Percentiles rank a stretch among this genome's conserved stretches.
phyloP scores from a whole-genome alignment of 2,888 invertebrate species.

The Caenorhabditis zanzibari region DNA sequence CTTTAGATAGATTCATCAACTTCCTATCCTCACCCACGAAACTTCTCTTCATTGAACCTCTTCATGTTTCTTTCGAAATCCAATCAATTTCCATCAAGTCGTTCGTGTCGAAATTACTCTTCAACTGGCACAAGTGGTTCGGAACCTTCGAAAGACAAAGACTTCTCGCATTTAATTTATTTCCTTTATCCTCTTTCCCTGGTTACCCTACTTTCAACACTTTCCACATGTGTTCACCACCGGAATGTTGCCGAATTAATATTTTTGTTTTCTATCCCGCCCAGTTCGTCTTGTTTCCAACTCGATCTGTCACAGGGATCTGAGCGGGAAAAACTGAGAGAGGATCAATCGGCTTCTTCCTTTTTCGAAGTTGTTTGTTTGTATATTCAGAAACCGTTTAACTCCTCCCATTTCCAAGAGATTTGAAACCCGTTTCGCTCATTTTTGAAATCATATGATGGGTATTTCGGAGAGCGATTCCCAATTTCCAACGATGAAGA shows the following conservation, averaged over 20 bases:
- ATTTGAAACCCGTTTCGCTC: conserved; percentile 45
- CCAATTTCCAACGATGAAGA: conserved; percentile 25
- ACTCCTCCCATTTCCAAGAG: neutral
- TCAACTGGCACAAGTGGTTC: conserved; percentile 43
- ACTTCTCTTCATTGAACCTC: neutral
- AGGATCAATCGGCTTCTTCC: conserved; percentile 25
- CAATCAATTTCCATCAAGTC: conserved; percentile 50
- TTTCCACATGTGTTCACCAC: conserved; percentile 46
- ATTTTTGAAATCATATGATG: conserved; percentile 52
- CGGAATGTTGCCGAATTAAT: conserved; percentile 29
- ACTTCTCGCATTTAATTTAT: conserved; percentile 36
- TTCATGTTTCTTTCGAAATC: neutral
- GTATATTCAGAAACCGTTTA: conserved; percentile 29
- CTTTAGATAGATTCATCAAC: neutral
- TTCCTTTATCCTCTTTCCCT: conserved; percentile 42
- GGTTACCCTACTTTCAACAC: conserved; percentile 54
- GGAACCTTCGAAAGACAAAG: conserved; percentile 49
- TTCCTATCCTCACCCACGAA: no score
- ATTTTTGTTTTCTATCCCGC: conserved; percentile 33
- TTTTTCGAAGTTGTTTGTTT: conserved; percentile 41
- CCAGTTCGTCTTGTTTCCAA: neutral
- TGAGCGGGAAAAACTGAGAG: conserved; percentile 23
- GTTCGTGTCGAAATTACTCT: conserved; percentile 45
- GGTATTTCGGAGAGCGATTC: conserved; percentile 21
- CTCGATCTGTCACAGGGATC: conserved; percentile 15